A percentile compares a stretch with the other conserved stretches of the same genome.
These are phyloP conservation scores for Xenops minutus DNA, from an alignment of 2,797 vertebrate species.

Conservation along the genomic window DNA sequence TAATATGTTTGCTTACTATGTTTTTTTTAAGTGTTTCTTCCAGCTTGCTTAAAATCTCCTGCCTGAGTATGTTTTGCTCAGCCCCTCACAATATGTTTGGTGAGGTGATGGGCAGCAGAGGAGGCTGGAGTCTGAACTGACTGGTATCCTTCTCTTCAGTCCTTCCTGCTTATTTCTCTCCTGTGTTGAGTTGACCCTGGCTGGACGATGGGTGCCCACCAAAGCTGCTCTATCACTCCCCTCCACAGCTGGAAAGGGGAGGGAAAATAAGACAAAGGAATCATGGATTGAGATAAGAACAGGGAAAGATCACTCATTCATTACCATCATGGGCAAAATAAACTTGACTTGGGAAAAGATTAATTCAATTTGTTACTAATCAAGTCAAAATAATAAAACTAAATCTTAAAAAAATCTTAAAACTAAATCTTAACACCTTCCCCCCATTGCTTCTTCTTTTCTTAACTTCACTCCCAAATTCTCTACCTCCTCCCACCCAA, in stretches of 20 bases:
- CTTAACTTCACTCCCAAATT: not conserved
- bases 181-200: not conserved
- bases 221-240: not conserved
- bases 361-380: not conserved
- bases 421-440: not conserved
- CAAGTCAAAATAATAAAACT: not conserved
- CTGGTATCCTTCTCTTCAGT: not conserved
- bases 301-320: not conserved
- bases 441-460: not conserved
- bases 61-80: not conserved
- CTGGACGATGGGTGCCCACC: not conserved
- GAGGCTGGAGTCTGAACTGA: fast-evolving
- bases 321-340: not conserved
- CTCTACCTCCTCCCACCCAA: not conserved
- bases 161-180: not conserved
- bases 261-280: not conserved
- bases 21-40: not conserved
- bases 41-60: not conserved
- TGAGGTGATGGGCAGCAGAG: not conserved
- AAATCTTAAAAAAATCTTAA: not conserved
- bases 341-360: not conserved
- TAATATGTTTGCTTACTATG: not conserved
- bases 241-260: not conserved
- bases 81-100: not conserved
- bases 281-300: not conserved